Conservation (phyloP, 2,797 vertebrate species). For the Emydoidea blandingii region DNA sequence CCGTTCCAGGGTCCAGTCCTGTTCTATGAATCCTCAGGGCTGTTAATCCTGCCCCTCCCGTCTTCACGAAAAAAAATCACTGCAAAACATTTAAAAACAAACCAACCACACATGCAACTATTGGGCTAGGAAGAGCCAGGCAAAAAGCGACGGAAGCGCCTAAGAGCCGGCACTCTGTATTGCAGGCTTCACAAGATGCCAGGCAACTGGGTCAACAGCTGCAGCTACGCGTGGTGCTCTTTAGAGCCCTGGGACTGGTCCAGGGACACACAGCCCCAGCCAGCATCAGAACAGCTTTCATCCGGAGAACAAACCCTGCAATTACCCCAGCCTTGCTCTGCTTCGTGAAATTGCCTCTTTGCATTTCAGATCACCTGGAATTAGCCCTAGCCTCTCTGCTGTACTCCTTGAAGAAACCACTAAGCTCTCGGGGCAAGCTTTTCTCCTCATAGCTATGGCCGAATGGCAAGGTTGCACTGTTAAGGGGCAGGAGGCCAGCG, state of each 20-base stretch:
- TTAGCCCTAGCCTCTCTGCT: accelerated
- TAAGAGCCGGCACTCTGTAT: slow-evolving; percentile 6
- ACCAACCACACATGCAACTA: not conserved
- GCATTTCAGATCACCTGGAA: slow-evolving; percentile 22
- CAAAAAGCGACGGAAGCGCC: not conserved
- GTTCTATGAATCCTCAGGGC: not conserved
- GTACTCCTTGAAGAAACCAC: not conserved
- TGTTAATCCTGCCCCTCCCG: not conserved
- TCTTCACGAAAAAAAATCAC: not conserved
- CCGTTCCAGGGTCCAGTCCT: accelerated
- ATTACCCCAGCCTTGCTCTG: slow-evolving; percentile 23
- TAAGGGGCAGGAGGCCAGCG: not conserved
- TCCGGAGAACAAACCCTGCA: slow-evolving; percentile 38
- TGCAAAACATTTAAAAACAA: not conserved
- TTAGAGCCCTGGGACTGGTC: slow-evolving; percentile 12
- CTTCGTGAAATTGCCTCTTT: not conserved
- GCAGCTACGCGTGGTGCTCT: not conserved
- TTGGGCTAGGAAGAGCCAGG: not conserved
- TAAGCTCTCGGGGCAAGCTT: not conserved
- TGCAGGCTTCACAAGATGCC: not conserved
- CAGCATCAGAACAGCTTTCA: slow-evolving; percentile 26
- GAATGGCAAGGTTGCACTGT: not conserved
- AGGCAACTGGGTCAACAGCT: slow-evolving; percentile 27
- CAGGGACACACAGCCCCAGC: accelerated
- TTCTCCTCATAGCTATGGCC: not conserved